phyloP scores from a whole-genome alignment of 1,140 invertebrate species.

The Aphaenogaster rudis region DNA sequence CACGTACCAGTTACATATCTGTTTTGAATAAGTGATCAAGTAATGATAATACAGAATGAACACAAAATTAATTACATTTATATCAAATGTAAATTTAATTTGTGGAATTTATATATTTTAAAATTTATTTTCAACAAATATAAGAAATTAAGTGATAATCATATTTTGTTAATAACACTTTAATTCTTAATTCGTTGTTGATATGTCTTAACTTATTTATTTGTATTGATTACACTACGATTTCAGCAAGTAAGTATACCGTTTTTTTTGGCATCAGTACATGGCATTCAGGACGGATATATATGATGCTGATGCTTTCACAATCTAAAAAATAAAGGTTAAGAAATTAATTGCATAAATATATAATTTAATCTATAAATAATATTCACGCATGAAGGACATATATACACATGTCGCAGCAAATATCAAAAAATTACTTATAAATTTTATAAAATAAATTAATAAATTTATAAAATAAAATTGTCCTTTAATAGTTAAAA shows the following conservation, averaged over 20 bases:
- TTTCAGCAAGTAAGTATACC: background rate
- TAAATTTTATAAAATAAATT: background rate
- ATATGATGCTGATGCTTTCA: conserved; percentile 54
- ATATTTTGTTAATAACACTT: background rate
- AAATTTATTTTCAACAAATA: background rate
- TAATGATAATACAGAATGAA: background rate
- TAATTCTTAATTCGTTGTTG: background rate
- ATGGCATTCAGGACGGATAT: conserved; percentile 46
- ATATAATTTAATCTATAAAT: background rate
- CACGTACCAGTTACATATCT: background rate
- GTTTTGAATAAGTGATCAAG: background rate
- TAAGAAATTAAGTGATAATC: background rate
- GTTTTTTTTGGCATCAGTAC: conserved; percentile 8
- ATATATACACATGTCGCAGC: background rate
- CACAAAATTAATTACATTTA: background rate
- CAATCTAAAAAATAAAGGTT: background rate
- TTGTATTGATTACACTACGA: background rate
- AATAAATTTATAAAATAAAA: background rate
- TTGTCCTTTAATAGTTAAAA: background rate
- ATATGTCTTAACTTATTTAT: background rate
- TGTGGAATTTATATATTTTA: background rate
- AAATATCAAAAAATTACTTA: background rate
- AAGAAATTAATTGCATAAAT: background rate
- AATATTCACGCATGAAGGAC: background rate
- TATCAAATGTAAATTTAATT: background rate